phyloP scores from a whole-genome alignment of 2,797 vertebrate genomes.

The Champsocephalus esox region DNA sequence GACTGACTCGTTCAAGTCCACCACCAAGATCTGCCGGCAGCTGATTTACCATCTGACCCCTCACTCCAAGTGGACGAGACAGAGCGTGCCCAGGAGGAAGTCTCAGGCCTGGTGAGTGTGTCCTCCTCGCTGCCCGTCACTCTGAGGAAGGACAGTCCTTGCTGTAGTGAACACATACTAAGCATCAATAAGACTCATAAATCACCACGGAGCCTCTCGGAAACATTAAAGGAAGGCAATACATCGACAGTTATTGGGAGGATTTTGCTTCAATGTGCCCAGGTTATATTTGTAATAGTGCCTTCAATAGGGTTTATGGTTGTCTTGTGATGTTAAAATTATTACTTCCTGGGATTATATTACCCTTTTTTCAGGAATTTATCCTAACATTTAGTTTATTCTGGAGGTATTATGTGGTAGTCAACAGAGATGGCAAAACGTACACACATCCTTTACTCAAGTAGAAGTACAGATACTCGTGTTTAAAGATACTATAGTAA shows the following conservation, averaged over 20 bases:
- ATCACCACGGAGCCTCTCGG: neutral
- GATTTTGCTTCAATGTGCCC: neutral
- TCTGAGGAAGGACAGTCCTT: conserved; percentile 2
- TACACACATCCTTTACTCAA: too few species aligned
- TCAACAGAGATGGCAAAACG: too few species aligned
- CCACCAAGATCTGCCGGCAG: conserved; percentile 92
- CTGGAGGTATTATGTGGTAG: neutral
- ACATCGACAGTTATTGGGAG: conserved; percentile 2
- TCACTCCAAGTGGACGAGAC: conserved; percentile 88
- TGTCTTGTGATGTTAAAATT: neutral
- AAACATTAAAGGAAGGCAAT: conserved; percentile 3
- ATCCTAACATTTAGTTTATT: too few species aligned
- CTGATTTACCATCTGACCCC: conserved; percentile 93
- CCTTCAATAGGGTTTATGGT: neutral
- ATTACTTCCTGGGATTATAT: neutral
- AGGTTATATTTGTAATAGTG: neutral
- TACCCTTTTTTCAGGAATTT: too few species aligned
- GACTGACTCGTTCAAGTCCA: conserved; percentile 87
- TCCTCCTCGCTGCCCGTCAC: conserved; percentile 31
- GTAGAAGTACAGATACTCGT: too few species aligned
- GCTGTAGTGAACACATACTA: conserved; percentile 16
- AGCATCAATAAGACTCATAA: conserved; percentile 13
- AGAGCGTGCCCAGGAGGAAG: conserved; percentile 87
- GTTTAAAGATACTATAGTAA: too few species aligned
- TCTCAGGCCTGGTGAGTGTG: conserved; percentile 88